phyloP scores from a whole-genome alignment of 2,888 invertebrate genomes.

The Perizoma flavofasciatum region DNA sequence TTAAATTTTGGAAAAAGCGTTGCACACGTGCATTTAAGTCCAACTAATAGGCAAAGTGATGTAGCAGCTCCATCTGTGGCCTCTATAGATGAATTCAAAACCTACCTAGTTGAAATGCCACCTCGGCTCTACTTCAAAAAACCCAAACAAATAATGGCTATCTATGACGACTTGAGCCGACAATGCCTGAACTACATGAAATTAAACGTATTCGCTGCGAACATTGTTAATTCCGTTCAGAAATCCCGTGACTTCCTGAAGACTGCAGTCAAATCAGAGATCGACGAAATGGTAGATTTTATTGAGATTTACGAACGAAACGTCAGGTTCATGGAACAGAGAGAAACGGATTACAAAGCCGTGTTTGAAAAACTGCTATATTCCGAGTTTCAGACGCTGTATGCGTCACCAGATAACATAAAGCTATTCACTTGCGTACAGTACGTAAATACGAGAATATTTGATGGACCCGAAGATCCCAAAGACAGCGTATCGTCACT shows the following conservation, averaged over 20 bases:
- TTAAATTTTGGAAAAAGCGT: constrained; percentile 8
- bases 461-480: constrained; percentile 44
- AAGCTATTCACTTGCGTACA: constrained; percentile 52
- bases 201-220: constrained; percentile 37
- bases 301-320: constrained; percentile 31
- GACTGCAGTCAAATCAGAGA: constrained; percentile 26
- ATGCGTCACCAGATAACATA: constrained; percentile 42
- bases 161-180: constrained; percentile 39
- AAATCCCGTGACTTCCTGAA: constrained; percentile 38
- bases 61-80: constrained; percentile 11
- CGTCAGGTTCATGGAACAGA: constrained; percentile 41
- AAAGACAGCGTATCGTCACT: constrained; percentile 43
- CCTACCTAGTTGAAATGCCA: constrained; percentile 7
- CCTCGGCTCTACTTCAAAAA: constrained; percentile 41
- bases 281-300: constrained; percentile 35
- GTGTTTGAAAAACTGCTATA: constrained; percentile 43
- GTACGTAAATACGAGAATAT: constrained; percentile 42
- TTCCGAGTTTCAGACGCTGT: constrained; percentile 43
- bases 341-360: constrained; percentile 37
- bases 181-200: constrained; percentile 51
- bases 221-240: constrained; percentile 31
- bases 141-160: constrained; percentile 40
- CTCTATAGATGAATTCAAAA: constrained; percentile 30
- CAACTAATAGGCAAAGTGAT: constrained; percentile 6
- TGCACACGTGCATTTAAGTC: background rate